These are phyloP conservation scores for Drosophila ironensis DNA, from an alignment of 1,140 invertebrate species.

Conservation along the genomic window DNA sequence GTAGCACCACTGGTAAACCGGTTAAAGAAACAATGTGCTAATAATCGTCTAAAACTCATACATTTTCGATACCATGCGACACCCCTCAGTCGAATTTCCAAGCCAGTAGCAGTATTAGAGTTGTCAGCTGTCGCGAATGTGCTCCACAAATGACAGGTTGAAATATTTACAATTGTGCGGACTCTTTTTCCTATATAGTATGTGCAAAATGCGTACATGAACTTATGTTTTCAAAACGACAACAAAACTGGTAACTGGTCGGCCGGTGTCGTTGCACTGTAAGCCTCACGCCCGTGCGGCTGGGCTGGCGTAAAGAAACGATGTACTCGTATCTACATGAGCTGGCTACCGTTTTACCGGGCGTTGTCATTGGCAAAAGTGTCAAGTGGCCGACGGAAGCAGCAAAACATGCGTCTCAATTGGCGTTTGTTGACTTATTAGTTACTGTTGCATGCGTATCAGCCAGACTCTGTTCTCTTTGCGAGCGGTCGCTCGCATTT, in stretches of 20 bases:
- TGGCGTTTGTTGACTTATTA: not conserved
- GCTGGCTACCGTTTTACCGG: conserved; percentile 55
- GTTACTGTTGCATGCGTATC: not conserved
- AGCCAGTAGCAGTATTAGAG: conserved; percentile 24
- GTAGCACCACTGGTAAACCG: conserved; percentile 42
- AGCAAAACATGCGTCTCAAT: not conserved
- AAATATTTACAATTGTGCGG: conserved; percentile 40
- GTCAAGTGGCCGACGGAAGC: conserved; percentile 44
- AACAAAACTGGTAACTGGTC: conserved; percentile 54
- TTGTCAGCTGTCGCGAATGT: conserved; percentile 19
- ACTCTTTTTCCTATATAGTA: conserved; percentile 13
- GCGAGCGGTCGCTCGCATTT: conserved; percentile 11
- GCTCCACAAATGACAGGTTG: conserved; percentile 39
- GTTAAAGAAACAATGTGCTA: conserved; percentile 56
- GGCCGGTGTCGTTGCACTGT: conserved; percentile 58
- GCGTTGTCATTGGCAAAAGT: conserved; percentile 53
- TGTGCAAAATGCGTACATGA: conserved; percentile 13
- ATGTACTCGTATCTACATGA: conserved; percentile 67
- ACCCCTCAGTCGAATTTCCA: conserved; percentile 1
- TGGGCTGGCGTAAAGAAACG: conserved; percentile 53
- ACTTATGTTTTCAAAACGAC: conserved; percentile 20
- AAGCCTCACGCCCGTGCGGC: conserved; percentile 10
- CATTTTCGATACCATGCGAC: conserved; percentile 29
- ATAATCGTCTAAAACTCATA: conserved; percentile 48
- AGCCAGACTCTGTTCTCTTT: conserved; percentile 17